Base-by-base conservation (phyloP, 2,113 vertebrate genomes). In the Tylochromis polylepis region DNA sequence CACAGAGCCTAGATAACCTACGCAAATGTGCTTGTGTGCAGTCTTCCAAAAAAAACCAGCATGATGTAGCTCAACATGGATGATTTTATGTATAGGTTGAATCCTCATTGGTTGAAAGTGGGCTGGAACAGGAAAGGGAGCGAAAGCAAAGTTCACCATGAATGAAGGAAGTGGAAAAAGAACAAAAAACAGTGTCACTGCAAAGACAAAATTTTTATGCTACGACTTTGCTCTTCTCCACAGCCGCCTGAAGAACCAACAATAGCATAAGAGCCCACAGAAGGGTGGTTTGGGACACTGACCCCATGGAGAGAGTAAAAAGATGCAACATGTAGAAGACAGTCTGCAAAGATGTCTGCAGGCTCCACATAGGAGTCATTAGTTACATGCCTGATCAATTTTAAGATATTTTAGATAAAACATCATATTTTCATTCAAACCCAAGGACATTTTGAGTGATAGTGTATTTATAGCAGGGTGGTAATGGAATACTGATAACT, bases 401-500 rank as follows among this genome's bases (percentile, higher is more conserved):
- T 31, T 31, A 51, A 31, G 4, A 51, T 51, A 24, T 29, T 51
- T 77, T 51, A 51, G 70, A n/a, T 0, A 51, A 75, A 77, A 51
- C 4, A 51, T 80, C 79, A 51, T 58, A 24, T 55, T 38, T 53
- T 24, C 58, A 60, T 56, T 49, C 57, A 20, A 18, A 20, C 11
- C 31, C 6, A 75, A 75, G 67, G 67, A 75, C 22, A 75, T 49
- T 49, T 77, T 77, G 24, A 51, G 43, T 49, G 43, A 49, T 49
- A 49, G 24, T 29, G 4, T 82, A 87, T 81, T 84, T 80, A 51
- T 49, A 83, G 75, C 55, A 55, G 49, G 53, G n/a, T 49, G 75
- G 55, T 67, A 75, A 77, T 79, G 65, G 84, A 94, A 94, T 91
- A 88, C 89, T 90, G 34, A 95, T 88, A 36, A 70, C 75, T 55